Evolutionary conservation across 2,888 invertebrate genomes (phyloP), one percentile per base, ranked within the genome.

Genomic region (Drosophila mayaguana): DNA sequence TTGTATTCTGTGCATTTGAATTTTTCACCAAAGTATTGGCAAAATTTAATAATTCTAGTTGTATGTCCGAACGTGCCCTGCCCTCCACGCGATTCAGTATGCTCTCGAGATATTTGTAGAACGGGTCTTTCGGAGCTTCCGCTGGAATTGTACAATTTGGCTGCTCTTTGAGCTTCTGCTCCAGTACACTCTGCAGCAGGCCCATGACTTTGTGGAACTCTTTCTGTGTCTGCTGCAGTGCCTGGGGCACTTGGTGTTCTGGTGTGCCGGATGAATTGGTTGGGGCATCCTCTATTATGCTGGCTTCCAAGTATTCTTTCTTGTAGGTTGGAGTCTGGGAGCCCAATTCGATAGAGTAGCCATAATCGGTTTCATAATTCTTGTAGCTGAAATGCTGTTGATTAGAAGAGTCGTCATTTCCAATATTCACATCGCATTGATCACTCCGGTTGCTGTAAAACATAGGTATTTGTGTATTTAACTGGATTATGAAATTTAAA

Each of bases 71-170:
- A 7, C 80, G 83, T 6, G 43, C 32, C 3, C n/a, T 16, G 4
- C 22, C 62, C 0, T 72, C 65, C 5, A 83, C 80, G 20, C 65
- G 61, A 32, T 55, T 66, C 6, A 83, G 20, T 11, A 80, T 57
- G 20, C 56, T 80, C 6, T 75, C 76, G 8, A 85, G 50, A 38
- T 66, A 82, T 5, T 68, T 71, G 36, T 80, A 71, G 45, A 82
- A 85, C 11, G 83, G 71, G 42, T 77, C 70, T 1, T 43, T 42
- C 1, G 16, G 16, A 1, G 5, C n/a, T 34, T 6, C 14, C 16
- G 25, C 25, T 20, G 36, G 48, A 6, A 12, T 28, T 2, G 7
- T 2, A 34, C 7, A 0, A 7, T 12, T 16, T 20, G 59, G 2
- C n/a, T 62, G 54, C 18, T 61, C 76, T 3, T 12, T 54, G 2